Evolutionary conservation across 1,140 invertebrate genomes (phyloP), one percentile per base, ranked within the genome.

Genomic region (Lucilia cuprina): DNA sequence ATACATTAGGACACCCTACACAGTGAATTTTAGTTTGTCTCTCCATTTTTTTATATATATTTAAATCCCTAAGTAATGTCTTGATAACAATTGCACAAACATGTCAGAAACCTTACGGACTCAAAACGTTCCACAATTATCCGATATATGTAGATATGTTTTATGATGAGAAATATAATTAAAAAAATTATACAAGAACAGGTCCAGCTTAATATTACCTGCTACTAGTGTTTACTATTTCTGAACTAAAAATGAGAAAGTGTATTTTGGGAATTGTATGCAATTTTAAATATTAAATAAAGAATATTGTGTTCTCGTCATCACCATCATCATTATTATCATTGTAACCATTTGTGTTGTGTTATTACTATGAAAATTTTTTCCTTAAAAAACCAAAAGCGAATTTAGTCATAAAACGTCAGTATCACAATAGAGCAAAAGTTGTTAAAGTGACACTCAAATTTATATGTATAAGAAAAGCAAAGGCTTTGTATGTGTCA

Each of bases 191-290:
- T 30, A 30, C 25, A 30, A 30, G 25, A 30, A 30, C 25, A 30
- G 25, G 25, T 30, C 25, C 25, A 30, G 25, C 25, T 3, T 30
- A 30, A 30, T 30, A 30, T 30, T 30, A 30, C 25, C 25, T 3
- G 1, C 25, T 30, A n/a, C n/a, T n/a, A n/a, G n/a, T n/a, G n/a
- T 30, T 30, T 30, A 30, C n/a, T n/a, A n/a, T n/a, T n/a, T 30
- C 25, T 70, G 8, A 55, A 55, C 50, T 55, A 55, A 1, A 70
- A 21, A 70, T 70, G 65, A 70, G 25, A 60, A 70, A 25, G 65
- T 21, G 65, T 70, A 21, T 70, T 60, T 70, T 70, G 65, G 65
- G n/a, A 70, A 70, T 70, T 70, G 65, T 70, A 21, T 70, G 65
- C 65, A 70, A 70, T 70, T 70, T 19, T 70, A 25, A 17, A n/a